Conservation (phyloP, 2,888 invertebrate genomes). For the Rhagophthalmus giganteus region DNA sequence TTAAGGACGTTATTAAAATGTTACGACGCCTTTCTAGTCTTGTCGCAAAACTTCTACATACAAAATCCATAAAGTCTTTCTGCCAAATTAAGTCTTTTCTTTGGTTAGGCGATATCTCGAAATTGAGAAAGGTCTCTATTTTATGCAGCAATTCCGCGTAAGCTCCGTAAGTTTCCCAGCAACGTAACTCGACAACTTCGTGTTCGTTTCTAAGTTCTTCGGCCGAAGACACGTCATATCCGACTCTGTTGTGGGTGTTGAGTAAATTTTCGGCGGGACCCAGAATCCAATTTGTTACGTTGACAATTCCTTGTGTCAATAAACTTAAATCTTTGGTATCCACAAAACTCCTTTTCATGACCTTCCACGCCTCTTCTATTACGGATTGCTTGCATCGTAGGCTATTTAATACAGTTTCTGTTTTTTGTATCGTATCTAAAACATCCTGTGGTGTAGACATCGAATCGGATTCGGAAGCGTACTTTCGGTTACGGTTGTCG, state of each 20-base stretch:
- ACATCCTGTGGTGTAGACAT: slow-evolving; percentile 63
- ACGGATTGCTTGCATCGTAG: slow-evolving; percentile 64
- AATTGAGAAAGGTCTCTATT: slow-evolving; percentile 63
- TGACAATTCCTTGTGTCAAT: slow-evolving; percentile 66
- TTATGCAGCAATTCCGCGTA: slow-evolving; percentile 77
- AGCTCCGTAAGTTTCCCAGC: slow-evolving; percentile 76
- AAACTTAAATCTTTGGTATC: slow-evolving; percentile 64
- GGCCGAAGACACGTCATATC: slow-evolving; percentile 71
- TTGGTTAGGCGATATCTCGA: slow-evolving; percentile 50
- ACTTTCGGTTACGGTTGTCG: slow-evolving; percentile 52
- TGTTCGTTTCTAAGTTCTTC: slow-evolving; percentile 74
- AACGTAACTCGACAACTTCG: slow-evolving; percentile 74
- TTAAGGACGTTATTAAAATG: slow-evolving; percentile 71
- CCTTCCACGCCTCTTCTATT: slow-evolving; percentile 64
- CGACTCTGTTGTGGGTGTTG: slow-evolving; percentile 71
- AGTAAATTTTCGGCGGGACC: slow-evolving; percentile 76
- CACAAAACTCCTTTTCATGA: slow-evolving; percentile 62
- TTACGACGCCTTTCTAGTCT: slow-evolving; percentile 73
- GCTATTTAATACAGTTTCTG: slow-evolving; percentile 61
- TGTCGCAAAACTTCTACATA: slow-evolving; percentile 75
- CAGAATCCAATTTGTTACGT: slow-evolving; percentile 77
- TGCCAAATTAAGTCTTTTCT: slow-evolving; percentile 70
- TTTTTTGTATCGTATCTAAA: slow-evolving; percentile 62
- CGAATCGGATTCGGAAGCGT: slow-evolving; percentile 51
- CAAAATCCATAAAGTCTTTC: slow-evolving; percentile 80